These are phyloP conservation scores for Eupeodes luniger DNA, from an alignment of 2,888 invertebrate species.

Conservation along the genomic window DNA sequence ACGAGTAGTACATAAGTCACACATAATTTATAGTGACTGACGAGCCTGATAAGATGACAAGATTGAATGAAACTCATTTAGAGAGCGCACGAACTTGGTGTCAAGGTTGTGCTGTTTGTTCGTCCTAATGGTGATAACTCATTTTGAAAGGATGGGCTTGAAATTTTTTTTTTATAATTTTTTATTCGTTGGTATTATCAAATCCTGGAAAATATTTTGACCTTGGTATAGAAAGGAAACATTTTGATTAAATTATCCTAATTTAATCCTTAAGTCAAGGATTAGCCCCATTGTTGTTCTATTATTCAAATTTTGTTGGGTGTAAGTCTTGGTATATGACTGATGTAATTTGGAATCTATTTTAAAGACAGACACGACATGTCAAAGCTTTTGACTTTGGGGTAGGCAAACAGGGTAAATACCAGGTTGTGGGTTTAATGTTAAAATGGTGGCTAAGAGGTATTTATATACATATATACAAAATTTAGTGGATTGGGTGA, in stretches of 20 bases:
- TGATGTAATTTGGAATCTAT: too few species aligned
- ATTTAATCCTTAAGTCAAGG: background rate
- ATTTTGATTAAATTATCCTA: background rate
- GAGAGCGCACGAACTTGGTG: slow-evolving; percentile 9
- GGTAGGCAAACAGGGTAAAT: too few species aligned
- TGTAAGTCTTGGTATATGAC: too few species aligned
- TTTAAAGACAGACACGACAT: too few species aligned
- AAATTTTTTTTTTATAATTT: background rate
- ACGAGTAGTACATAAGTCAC: background rate
- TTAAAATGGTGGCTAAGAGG: too few species aligned
- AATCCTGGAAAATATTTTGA: background rate
- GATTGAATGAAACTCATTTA: slow-evolving; percentile 40
- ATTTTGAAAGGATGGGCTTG: slow-evolving; percentile 2
- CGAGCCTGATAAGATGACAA: slow-evolving; percentile 32
- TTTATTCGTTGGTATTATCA: background rate
- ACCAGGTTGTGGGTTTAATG: too few species aligned
- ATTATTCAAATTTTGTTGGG: too few species aligned
- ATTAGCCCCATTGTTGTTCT: background rate
- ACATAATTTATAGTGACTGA: slow-evolving; percentile 30
- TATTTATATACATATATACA: too few species aligned
- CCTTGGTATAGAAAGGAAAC: background rate
- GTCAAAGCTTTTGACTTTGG: too few species aligned
- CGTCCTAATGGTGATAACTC: background rate
- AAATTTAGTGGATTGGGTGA: too few species aligned
- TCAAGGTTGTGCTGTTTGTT: slow-evolving; percentile 7